A percentile compares a stretch with the other conserved stretches of the same genome.
Conservation (phyloP, 1,140 invertebrate species). For the Aradophagus sp. region DNA sequence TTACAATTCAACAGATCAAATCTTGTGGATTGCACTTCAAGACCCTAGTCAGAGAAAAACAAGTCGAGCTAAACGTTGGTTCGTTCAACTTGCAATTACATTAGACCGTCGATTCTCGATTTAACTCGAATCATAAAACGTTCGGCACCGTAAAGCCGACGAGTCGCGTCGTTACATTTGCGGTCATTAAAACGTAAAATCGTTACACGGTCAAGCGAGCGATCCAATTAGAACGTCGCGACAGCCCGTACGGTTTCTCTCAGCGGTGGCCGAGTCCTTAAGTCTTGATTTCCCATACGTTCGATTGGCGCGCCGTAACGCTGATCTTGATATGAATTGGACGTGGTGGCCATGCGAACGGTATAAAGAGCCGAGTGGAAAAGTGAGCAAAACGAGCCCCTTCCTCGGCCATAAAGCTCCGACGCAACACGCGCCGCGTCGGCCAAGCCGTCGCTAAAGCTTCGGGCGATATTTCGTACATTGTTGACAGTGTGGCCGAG, state of each 20-base stretch:
- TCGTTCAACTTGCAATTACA: background rate
- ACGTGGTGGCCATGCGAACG: slow-evolving; percentile 26
- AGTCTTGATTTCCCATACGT: slow-evolving; percentile 25
- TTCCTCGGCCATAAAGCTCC: background rate
- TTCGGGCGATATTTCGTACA: slow-evolving; percentile 32
- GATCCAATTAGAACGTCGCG: slow-evolving; percentile 11
- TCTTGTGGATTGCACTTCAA: too few relatives aligned
- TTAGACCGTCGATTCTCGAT: too few relatives aligned
- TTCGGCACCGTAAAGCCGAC: slow-evolving; percentile 9
- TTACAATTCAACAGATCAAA: too few relatives aligned
- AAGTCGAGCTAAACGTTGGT: too few relatives aligned
- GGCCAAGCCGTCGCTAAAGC: slow-evolving; percentile 13
- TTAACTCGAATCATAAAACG: slow-evolving; percentile 11
- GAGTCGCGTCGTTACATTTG: slow-evolving; percentile 13
- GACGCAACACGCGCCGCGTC: slow-evolving; percentile 23
- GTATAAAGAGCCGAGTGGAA: slow-evolving; percentile 21
- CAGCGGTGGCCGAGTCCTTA: slow-evolving; percentile 29
- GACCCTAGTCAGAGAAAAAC: too few relatives aligned
- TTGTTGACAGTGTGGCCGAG: slow-evolving; percentile 33
- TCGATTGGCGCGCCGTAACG: slow-evolving; percentile 12
- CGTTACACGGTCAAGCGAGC: slow-evolving; percentile 14
- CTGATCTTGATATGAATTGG: slow-evolving; percentile 40
- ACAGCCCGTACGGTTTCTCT: slow-evolving; percentile 15
- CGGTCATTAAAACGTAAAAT: slow-evolving; percentile 13
- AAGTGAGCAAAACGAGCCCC: slow-evolving; percentile 1